phyloP scores from a whole-genome alignment of 2,113 vertebrate species.

The Aegotheles bennettii region DNA sequence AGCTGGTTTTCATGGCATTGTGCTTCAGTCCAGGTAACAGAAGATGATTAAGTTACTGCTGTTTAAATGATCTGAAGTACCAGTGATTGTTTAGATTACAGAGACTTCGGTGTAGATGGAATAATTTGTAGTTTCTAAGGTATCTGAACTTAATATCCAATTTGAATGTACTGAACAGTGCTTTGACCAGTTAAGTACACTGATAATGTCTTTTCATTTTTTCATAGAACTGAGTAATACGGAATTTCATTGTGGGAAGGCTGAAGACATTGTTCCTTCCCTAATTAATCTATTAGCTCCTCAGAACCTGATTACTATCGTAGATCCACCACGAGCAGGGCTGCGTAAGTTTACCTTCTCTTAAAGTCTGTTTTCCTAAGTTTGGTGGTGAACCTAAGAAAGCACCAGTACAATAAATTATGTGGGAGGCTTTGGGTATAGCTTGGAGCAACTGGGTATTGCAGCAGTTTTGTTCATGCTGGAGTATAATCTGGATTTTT shows the following conservation, averaged over 20 bases:
- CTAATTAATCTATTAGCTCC: slow-evolving; percentile 81
- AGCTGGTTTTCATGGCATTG: not conserved
- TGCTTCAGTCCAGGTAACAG: not conserved
- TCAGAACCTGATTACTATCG: slow-evolving; percentile 80
- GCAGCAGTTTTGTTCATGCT: not conserved
- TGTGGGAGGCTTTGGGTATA: not conserved
- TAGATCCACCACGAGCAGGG: slow-evolving; percentile 93
- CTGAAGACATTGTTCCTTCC: slow-evolving; percentile 88
- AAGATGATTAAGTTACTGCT: not conserved
- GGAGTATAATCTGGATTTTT: not conserved
- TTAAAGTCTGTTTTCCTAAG: not conserved
- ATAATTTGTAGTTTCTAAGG: not conserved
- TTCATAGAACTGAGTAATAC: slow-evolving; percentile 83
- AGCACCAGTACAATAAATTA: not conserved
- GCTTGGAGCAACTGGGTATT: not conserved
- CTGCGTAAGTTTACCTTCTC: slow-evolving; percentile 83
- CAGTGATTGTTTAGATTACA: not conserved
- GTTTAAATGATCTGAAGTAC: not conserved
- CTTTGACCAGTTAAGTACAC: not conserved
- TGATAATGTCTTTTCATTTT: not conserved
- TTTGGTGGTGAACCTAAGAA: not conserved
- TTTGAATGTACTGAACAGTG: not conserved
- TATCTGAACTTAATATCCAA: not conserved
- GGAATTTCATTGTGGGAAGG: slow-evolving; percentile 92
- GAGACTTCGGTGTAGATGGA: not conserved